phyloP scores from a whole-genome alignment of 2,113 vertebrate genomes.

The Illadopsis cleaveri region DNA sequence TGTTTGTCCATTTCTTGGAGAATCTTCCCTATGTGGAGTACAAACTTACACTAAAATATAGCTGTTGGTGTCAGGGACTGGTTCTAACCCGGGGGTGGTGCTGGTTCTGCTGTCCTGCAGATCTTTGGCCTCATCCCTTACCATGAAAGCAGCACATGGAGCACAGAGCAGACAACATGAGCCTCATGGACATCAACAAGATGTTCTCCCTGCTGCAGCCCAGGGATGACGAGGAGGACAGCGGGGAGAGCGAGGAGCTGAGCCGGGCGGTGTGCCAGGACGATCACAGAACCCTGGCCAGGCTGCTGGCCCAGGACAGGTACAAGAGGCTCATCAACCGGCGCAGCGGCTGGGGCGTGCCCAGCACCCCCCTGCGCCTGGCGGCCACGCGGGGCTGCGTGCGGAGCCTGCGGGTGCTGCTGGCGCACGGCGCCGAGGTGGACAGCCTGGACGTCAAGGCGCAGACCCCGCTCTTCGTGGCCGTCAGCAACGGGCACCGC shows the following conservation, averaged over 20 bases:
- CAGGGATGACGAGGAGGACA: constrained; percentile 71
- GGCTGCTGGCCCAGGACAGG: constrained; percentile 81
- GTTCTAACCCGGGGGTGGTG: neutral
- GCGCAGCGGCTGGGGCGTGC: constrained; percentile 89
- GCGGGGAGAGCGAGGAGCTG: constrained; percentile 76
- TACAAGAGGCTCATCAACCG: constrained; percentile 84
- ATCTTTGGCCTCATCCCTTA: neutral
- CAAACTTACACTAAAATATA: rapidly evolving
- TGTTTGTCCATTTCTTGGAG: neutral
- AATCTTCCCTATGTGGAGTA: neutral
- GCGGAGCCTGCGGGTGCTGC: constrained; percentile 81
- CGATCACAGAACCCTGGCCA: constrained; percentile 70
- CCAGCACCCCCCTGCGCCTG: constrained; percentile 85
- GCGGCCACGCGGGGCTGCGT: constrained; percentile 83
- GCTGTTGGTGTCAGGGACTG: neutral
- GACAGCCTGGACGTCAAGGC: constrained; percentile 93
- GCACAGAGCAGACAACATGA: constrained; percentile 75
- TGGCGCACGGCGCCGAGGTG: constrained; percentile 87
- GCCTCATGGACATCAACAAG: constrained; percentile 92
- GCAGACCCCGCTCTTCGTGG: constrained; percentile 92
- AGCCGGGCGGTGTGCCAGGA: constrained; percentile 80
- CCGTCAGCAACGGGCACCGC: constrained; percentile 87
- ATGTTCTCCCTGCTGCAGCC: constrained; percentile 92
- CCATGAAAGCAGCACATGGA: constrained; percentile 63
- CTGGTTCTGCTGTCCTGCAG: neutral